A percentile compares a stretch with the other conserved stretches of the same genome.
Conservation (phyloP, 2,113 vertebrate species). For the Mugil cephalus region DNA sequence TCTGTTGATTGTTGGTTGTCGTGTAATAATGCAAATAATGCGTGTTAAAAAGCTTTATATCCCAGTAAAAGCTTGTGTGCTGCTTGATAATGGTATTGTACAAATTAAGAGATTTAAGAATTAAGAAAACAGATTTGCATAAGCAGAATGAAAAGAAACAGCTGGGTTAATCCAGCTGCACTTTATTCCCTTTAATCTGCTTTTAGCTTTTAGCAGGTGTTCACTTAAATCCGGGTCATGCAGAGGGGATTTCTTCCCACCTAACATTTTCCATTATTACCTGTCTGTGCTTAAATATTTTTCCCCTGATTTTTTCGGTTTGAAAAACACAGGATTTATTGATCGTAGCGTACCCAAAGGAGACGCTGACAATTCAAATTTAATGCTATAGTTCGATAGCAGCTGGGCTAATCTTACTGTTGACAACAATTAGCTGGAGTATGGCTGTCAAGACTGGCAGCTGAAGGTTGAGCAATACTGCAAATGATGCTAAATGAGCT, state of each 20-base stretch:
- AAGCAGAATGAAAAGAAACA: background rate
- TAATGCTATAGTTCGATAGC: background rate
- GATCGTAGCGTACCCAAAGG: background rate
- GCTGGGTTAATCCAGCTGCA: slow-evolving; percentile 1
- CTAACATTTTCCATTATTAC: background rate
- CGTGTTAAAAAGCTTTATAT: too few species aligned
- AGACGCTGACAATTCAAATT: background rate
- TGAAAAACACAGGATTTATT: background rate
- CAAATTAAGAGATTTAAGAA: slow-evolving; percentile 22
- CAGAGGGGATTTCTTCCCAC: slow-evolving; percentile 9
- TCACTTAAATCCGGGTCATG: slow-evolving; percentile 5
- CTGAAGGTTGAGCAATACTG: background rate
- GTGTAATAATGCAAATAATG: too few species aligned
- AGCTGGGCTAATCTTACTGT: background rate
- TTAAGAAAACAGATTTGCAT: background rate
- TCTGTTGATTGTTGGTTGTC: background rate
- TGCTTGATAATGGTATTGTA: background rate
- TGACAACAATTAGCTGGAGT: too few species aligned
- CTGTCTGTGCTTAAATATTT: background rate
- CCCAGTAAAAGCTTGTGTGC: background rate
- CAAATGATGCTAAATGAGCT: background rate
- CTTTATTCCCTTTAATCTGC: slow-evolving; percentile 6
- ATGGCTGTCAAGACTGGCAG: too few species aligned
- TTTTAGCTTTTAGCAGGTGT: slow-evolving; percentile 24
- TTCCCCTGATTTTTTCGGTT: background rate